Base-by-base conservation (phyloP, 2,797 vertebrate genomes). In the Sarcoramphus papa region DNA sequence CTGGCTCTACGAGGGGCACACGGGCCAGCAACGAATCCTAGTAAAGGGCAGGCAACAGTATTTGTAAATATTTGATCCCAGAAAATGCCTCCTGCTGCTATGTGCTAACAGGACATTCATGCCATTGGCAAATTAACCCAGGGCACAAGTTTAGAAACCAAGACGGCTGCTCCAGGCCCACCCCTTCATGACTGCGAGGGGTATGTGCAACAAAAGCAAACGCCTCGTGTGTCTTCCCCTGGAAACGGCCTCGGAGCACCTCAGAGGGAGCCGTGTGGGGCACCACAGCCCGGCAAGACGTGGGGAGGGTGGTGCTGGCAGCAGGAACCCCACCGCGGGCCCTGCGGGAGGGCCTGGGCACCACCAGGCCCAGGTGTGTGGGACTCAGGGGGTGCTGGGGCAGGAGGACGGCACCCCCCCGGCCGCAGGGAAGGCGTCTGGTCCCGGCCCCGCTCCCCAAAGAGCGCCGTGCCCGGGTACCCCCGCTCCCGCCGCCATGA, bases 391-490 rank as follows among this genome's bases (percentile, higher is more conserved):
- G 4, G 10, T 10, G 14, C 41, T 33, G n/a, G 9, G 23, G 17
- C 31, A 22, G 27, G 15, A 35, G 5, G 4, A 8, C 3, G 3
- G 3, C 37, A 37, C 17, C 14, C 12, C 10, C 7, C 5, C 25
- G 1, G 12, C 24, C 8, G 17, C 54, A 10, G 5, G 21, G 21
- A 10, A 14, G 14, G 30, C 13, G 10, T 4, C 30, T 16, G 11
- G 3, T 15, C 14, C 5, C 45, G 8, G 5, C 13, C 6, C 14
- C 9, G 5, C 53, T 13, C 18, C 31, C 10, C 45, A 11, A 7
- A 2, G 9, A 15, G 4, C 11, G 7, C 33, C 23, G 3, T 33
- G 3, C 10, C 9, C 27, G 3, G 0, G 2, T 0, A 0, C 4
- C 1, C 16, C 6, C 17, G 0, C 7, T 10, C 15, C 8, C 23